Conservation (phyloP, 2,113 vertebrate species). For the Strix aluco region DNA sequence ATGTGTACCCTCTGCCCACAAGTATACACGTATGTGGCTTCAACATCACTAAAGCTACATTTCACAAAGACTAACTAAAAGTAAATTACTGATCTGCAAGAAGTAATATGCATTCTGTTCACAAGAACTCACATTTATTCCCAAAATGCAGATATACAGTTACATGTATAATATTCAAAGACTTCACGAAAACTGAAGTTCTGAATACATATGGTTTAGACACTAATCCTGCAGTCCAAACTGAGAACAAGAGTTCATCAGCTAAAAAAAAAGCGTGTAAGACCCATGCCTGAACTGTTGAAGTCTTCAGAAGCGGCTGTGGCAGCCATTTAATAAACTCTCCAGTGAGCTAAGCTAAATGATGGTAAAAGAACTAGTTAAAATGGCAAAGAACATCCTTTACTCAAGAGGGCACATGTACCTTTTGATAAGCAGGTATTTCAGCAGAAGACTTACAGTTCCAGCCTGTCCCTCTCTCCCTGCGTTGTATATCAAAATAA, state of each 20-base stretch:
- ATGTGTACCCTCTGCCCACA: too few relatives aligned
- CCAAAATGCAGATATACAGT: neutral
- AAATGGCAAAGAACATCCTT: neutral
- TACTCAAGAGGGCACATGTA: neutral
- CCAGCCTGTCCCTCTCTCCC: neutral
- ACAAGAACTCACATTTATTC: neutral
- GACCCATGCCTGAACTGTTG: neutral
- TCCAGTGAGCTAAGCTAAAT: neutral
- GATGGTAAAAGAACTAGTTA: neutral
- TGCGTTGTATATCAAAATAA: neutral
- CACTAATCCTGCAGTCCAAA: neutral
- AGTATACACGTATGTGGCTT: neutral
- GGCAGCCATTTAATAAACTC: neutral
- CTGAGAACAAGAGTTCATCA: neutral
- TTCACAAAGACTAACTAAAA: neutral
- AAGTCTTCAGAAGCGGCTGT: neutral
- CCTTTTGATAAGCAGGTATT: neutral
- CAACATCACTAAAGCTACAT: neutral
- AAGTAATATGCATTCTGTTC: neutral
- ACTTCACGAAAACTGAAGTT: neutral
- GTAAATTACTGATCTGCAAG: neutral
- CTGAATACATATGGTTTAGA: neutral
- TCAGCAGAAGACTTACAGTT: neutral
- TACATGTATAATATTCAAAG: neutral
- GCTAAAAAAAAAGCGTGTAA: neutral